Evolutionary conservation across 1,140 invertebrate genomes (phyloP).

Genomic region (Drosophila lacertosa): DNA sequence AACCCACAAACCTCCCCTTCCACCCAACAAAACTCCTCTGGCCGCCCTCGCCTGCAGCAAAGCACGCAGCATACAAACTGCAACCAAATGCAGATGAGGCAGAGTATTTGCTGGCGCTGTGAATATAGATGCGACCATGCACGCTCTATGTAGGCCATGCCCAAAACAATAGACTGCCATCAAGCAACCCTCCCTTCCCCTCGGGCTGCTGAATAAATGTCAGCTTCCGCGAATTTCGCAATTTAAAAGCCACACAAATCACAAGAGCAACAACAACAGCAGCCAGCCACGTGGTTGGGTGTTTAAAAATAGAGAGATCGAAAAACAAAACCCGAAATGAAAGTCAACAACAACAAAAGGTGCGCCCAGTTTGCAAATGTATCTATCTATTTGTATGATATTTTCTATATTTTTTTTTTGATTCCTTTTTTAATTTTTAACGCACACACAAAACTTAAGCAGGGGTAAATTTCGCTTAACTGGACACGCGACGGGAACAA

Average conservation of each 20-base stretch:
- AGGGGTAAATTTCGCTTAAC: too few species aligned
- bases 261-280: constrained; percentile 52
- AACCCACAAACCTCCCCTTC: not conserved
- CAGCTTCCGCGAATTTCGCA: constrained; percentile 78
- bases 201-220: constrained; percentile 67
- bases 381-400: too few species aligned
- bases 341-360: constrained; percentile 42
- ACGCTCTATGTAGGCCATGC: constrained; percentile 23
- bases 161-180: constrained; percentile 35
- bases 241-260: constrained; percentile 81
- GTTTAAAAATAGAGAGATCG: constrained; percentile 13
- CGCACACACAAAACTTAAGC: too few species aligned
- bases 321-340: constrained; percentile 29
- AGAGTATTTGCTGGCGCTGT: constrained; percentile 3
- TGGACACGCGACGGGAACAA: constrained; percentile 4
- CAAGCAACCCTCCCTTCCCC: not conserved
- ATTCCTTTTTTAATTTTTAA: not conserved
- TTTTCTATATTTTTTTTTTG: not conserved
- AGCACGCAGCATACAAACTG: constrained; percentile 20
- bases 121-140: constrained; percentile 24
- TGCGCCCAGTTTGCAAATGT: constrained; percentile 52
- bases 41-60: constrained; percentile 15
- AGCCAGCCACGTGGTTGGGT: constrained; percentile 21
- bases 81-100: constrained; percentile 14
- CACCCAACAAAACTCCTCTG: not conserved